Percentiles rank a stretch among this genome's conserved stretches.
Conservation (phyloP, 2,113 vertebrate genomes). For the Sylvicapra grimmia region DNA sequence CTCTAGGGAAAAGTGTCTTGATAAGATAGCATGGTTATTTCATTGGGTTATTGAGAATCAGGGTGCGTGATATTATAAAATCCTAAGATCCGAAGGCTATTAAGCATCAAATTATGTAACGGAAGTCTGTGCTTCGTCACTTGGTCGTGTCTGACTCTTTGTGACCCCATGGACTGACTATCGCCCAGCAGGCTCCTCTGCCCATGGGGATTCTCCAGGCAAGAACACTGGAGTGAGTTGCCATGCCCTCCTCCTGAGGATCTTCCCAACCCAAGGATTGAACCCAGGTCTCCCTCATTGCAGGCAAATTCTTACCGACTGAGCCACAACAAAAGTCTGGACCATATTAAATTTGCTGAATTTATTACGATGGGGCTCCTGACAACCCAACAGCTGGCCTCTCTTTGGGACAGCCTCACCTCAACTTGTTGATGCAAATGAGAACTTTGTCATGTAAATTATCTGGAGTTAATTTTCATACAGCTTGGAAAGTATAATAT, state of each 20-base stretch:
- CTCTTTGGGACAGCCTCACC: neutral
- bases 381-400: neutral
- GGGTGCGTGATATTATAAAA: neutral
- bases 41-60: neutral
- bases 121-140: neutral
- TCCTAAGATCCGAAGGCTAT: neutral
- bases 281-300: neutral
- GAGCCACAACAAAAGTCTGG: neutral
- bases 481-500: neutral
- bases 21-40: neutral
- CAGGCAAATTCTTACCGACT: neutral
- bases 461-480: neutral
- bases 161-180: neutral
- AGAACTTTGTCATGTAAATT: neutral
- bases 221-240: neutral
- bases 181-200: neutral
- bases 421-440: neutral
- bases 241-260: neutral
- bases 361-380: neutral
- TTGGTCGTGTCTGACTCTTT: neutral
- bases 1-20: neutral
- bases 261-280: neutral
- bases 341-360: neutral
- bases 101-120: neutral
- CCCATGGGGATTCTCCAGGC: neutral